Conservation (phyloP, 2,113 vertebrate species). For the Phrynocephalus versicolor region DNA sequence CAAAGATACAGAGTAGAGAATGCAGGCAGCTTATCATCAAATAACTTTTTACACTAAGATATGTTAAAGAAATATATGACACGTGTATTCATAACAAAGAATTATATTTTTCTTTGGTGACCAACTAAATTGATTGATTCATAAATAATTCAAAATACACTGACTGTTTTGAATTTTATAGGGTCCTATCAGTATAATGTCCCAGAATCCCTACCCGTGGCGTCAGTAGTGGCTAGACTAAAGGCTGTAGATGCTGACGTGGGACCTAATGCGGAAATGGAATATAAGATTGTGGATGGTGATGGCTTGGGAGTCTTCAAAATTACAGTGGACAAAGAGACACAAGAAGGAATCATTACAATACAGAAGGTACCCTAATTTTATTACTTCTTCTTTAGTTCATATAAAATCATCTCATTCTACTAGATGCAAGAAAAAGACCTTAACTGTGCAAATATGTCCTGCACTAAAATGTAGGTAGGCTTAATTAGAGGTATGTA, state of each 20-base stretch:
- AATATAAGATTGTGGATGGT: slow-evolving; percentile 92
- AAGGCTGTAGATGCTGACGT: slow-evolving; percentile 91
- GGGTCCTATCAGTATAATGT: slow-evolving; percentile 92
- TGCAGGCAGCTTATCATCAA: too few relatives aligned
- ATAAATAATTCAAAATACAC: slow-evolving; percentile 44
- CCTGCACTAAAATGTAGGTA: background rate
- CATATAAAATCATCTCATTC: background rate
- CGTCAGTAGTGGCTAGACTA: slow-evolving; percentile 90
- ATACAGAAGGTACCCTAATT: slow-evolving; percentile 84
- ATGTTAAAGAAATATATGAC: background rate
- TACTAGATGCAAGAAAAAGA: background rate
- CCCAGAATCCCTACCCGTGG: slow-evolving; percentile 85
- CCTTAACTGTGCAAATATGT: background rate
- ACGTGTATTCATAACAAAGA: background rate
- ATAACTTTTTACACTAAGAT: too few relatives aligned
- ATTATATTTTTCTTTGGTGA: background rate
- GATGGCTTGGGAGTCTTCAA: slow-evolving; percentile 88
- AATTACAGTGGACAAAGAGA: slow-evolving; percentile 90
- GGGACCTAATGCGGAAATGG: slow-evolving; percentile 92
- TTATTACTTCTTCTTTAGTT: background rate
- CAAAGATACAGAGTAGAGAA: too few relatives aligned
- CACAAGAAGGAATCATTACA: slow-evolving; percentile 90
- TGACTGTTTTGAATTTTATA: slow-evolving; percentile 68
- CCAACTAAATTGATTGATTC: background rate
- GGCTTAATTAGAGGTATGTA: background rate